Evolutionary conservation across 2,113 vertebrate genomes (phyloP).

Genomic region (Menura novaehollandiae): DNA sequence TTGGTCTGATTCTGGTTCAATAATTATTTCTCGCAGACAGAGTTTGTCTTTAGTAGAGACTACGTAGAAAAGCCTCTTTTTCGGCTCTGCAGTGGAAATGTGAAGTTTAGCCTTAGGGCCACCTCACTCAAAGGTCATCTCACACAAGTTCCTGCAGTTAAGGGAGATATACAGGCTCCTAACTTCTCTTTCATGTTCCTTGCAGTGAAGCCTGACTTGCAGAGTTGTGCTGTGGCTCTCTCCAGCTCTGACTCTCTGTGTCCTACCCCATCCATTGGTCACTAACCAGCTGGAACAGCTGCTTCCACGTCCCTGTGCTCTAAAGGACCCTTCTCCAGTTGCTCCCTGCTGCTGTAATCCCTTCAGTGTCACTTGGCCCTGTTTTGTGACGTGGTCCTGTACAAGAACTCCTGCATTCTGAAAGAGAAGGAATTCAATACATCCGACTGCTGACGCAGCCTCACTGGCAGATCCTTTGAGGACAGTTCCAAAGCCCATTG

Average conservation of each 20-base stretch:
- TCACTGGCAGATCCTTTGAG: not conserved
- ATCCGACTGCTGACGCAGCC: not conserved
- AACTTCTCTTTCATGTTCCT: fast-evolving
- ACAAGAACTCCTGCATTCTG: not conserved
- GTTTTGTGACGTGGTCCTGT: fast-evolving
- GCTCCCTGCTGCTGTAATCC: not conserved
- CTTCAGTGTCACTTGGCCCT: not conserved
- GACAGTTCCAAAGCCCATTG: not conserved
- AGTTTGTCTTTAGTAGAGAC: not conserved
- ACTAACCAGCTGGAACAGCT: not conserved
- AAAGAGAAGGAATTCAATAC: not conserved
- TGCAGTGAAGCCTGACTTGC: not conserved
- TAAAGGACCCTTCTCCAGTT: not conserved
- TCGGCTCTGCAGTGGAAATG: not conserved
- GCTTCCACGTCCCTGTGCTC: not conserved
- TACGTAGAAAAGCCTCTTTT: fast-evolving
- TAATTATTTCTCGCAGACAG: not conserved
- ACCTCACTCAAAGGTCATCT: not conserved
- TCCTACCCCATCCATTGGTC: too few species aligned
- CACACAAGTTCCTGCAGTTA: not conserved
- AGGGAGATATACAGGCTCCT: fast-evolving
- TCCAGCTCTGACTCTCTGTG: not conserved
- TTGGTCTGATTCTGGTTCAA: not conserved
- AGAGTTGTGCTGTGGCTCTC: not conserved
- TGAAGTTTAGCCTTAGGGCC: not conserved